Conservation (phyloP, 2,888 invertebrate species). For the Periphyllus acericola region DNA sequence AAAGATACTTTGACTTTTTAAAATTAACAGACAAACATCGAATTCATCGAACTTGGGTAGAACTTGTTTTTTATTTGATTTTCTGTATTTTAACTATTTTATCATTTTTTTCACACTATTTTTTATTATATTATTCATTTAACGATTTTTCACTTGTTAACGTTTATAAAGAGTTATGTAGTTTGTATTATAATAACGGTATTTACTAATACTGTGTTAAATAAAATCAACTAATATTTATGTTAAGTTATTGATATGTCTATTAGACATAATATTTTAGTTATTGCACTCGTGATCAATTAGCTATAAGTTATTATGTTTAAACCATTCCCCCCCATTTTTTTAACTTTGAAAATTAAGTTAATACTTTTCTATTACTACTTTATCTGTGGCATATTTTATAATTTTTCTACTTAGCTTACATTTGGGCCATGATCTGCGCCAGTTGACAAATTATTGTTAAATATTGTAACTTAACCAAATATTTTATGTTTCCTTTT, state of each 20-base stretch:
- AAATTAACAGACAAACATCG: background rate
- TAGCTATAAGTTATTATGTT: conserved; percentile 27
- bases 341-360: background rate
- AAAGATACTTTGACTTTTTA: background rate
- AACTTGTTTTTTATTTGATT: background rate
- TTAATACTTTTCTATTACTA: conserved; percentile 28
- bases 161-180: conserved; percentile 26
- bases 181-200: conserved; percentile 1
- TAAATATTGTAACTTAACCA: conserved; percentile 56
- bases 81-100: background rate
- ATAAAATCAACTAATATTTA: conserved; percentile 7
- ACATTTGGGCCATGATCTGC: conserved; percentile 1
- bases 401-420: conserved; percentile 52
- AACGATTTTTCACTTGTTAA: conserved; percentile 1
- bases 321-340: background rate
- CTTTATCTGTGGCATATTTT: conserved; percentile 53
- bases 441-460: conserved; percentile 40
- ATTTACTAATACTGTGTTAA: conserved; percentile 1
- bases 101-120: conserved; percentile 4
- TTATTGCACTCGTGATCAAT: conserved; percentile 21
- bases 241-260: conserved; percentile 21
- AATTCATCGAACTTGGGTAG: background rate
- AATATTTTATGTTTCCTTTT: conserved; percentile 34
- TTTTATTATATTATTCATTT: conserved; percentile 11
- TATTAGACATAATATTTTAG: conserved; percentile 12